A percentile compares a stretch with the other conserved stretches of the same genome.
phyloP scores from a whole-genome alignment of 2,888 invertebrate genomes.

The Allygus modestus region DNA sequence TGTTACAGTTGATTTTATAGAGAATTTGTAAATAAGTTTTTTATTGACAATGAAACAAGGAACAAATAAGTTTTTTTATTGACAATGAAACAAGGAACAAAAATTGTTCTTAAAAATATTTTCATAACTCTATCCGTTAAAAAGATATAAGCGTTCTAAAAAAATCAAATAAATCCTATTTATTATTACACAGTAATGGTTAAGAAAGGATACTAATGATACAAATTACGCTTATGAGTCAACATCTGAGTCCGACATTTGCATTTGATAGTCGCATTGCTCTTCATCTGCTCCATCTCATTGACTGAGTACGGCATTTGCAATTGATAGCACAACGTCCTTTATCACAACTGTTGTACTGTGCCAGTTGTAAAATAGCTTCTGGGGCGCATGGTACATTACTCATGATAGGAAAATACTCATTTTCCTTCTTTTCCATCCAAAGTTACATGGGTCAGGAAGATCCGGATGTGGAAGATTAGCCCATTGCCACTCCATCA shows the following conservation, averaged over 20 bases:
- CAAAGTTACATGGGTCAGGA: conserved; percentile 38
- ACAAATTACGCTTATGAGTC: conserved; percentile 14
- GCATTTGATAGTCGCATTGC: conserved; percentile 26
- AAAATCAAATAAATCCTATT: too few relatives aligned
- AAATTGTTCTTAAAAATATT: too few relatives aligned
- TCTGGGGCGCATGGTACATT: conserved; percentile 37
- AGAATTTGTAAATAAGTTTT: too few relatives aligned
- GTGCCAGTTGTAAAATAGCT: conserved; percentile 44
- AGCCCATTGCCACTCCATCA: conserved; percentile 38
- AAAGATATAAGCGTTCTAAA: too few relatives aligned
- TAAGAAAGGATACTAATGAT: not conserved
- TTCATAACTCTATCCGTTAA: too few relatives aligned
- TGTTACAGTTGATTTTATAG: too few relatives aligned
- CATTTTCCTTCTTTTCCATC: conserved; percentile 24
- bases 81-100: too few relatives aligned
- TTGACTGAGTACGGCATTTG: conserved; percentile 38
- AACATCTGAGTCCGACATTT: conserved; percentile 33
- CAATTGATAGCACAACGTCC: conserved; percentile 39
- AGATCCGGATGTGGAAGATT: conserved; percentile 40
- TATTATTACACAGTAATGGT: too few relatives aligned
- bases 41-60: too few relatives aligned
- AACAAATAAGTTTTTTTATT: too few relatives aligned
- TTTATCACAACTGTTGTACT: not conserved
- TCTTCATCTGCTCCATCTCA: conserved; percentile 35
- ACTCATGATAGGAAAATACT: conserved; percentile 30